Percentiles rank a stretch among this genome's conserved stretches.
These are phyloP conservation scores for Dissostichus mawsoni DNA, from an alignment of 2,113 vertebrate genomes.

Conservation along the genomic window DNA sequence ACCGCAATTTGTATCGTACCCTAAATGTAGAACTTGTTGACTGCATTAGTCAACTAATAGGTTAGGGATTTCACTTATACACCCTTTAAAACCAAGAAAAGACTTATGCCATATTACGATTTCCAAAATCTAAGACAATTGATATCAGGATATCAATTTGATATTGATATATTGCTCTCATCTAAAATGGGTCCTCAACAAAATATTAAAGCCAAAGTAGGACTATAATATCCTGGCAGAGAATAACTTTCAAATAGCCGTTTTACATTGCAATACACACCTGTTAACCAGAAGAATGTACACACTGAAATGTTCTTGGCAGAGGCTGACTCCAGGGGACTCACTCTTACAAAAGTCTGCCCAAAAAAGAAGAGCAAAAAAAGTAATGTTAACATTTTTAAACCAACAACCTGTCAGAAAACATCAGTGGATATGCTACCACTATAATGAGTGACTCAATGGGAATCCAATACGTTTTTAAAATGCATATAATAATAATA, in stretches of 20 bases:
- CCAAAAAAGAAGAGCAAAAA: background rate
- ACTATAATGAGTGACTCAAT: background rate
- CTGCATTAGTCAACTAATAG: background rate
- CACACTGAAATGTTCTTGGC: background rate
- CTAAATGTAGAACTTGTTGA: background rate
- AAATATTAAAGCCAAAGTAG: no score
- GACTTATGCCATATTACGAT: no score
- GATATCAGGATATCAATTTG: no score
- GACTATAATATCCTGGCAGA: background rate
- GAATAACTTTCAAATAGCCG: no score
- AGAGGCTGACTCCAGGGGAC: background rate
- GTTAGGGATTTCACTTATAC: no score
- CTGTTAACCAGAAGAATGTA: background rate
- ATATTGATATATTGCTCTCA: no score
- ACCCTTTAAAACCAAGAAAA: no score
- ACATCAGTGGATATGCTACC: background rate
- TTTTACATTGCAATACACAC: conserved; percentile 1
- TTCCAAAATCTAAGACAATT: no score
- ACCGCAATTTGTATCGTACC: background rate
- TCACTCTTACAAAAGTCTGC: conserved; percentile 19
- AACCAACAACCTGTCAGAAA: background rate
- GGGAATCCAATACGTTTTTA: background rate
- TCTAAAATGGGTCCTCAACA: background rate
- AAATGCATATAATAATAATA: background rate
- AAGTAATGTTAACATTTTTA: background rate